phyloP scores from a whole-genome alignment of 1,140 invertebrate genomes.

The Cotesia typhae region DNA sequence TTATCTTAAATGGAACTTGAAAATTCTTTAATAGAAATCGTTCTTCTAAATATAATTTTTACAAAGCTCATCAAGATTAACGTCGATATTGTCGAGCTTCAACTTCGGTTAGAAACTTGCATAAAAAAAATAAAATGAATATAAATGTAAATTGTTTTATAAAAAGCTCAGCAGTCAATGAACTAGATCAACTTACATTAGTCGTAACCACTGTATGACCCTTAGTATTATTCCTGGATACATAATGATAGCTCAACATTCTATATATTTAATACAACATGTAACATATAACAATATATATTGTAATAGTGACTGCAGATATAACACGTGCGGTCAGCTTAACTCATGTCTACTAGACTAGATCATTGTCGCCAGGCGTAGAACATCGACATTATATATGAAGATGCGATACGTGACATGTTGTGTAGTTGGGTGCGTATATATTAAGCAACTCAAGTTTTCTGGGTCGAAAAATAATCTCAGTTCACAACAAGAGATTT shows the following conservation, averaged over 20 bases:
- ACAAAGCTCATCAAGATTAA: too few relatives aligned
- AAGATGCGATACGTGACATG: neutral
- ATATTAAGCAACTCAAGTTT: slow-evolving; percentile 17
- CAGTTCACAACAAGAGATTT: too few relatives aligned
- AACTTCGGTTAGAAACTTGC: too few relatives aligned
- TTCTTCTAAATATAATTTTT: too few relatives aligned
- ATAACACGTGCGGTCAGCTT: neutral
- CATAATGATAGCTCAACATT: neutral
- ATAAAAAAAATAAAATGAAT: neutral
- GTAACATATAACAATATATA: neutral
- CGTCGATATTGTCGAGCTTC: too few relatives aligned
- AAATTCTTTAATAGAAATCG: too few relatives aligned
- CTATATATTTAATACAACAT: slow-evolving; percentile 2
- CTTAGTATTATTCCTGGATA: neutral
- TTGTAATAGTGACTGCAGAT: slow-evolving; percentile 5
- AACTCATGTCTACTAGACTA: neutral
- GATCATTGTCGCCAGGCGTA: neutral
- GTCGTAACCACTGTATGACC: neutral
- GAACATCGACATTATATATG: too few relatives aligned
- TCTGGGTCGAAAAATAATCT: slow-evolving; percentile 29
- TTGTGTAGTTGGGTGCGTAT: neutral
- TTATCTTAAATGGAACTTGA: too few relatives aligned
- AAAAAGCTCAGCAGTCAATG: neutral
- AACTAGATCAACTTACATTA: slow-evolving; percentile 25
- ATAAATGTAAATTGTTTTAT: neutral